These are phyloP conservation scores for Epistrophella euchroma DNA, from an alignment of 2,888 invertebrate genomes.

Conservation along the genomic window DNA sequence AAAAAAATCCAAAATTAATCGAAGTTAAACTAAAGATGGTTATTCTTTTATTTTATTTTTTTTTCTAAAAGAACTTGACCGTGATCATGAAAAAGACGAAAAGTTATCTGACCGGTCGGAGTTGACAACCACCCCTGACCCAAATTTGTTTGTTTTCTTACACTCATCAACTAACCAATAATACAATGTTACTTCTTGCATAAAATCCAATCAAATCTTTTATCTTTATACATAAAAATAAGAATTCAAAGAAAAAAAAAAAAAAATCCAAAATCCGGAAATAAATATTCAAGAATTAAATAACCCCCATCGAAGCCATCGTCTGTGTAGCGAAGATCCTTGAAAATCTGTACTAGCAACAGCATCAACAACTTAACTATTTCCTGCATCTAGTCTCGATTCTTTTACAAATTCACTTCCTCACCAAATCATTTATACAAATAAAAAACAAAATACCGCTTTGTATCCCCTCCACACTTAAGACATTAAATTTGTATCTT, in stretches of 20 bases:
- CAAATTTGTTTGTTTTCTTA: conserved; percentile 12
- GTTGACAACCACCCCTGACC: conserved; percentile 49
- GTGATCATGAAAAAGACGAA: conserved; percentile 48
- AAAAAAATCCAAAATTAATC: background rate
- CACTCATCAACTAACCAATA: background rate
- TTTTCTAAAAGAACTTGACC: conserved; percentile 42
- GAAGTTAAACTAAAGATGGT: background rate
- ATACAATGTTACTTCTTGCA: background rate
- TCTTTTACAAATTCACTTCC: conserved; percentile 71
- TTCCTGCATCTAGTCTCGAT: conserved; percentile 70
- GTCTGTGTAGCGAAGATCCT: conserved; percentile 46
- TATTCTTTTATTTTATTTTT: background rate
- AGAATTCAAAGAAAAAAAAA: background rate
- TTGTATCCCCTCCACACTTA: background rate
- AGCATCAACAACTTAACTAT: conserved; percentile 30
- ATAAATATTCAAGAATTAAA: conserved; percentile 43
- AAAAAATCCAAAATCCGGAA: conserved; percentile 41
- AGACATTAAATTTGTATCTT: conserved; percentile 4
- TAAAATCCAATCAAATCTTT: background rate
- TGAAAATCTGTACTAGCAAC: conserved; percentile 54
- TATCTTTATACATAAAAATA: background rate
- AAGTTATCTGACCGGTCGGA: conserved; percentile 3
- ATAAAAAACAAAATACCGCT: background rate
- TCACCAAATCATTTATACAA: conserved; percentile 50
- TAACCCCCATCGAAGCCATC: conserved; percentile 9